A percentile compares a stretch with the other conserved stretches of the same genome.
Conservation (phyloP, 2,797 vertebrate species). For the Phylloscopus collybita region DNA sequence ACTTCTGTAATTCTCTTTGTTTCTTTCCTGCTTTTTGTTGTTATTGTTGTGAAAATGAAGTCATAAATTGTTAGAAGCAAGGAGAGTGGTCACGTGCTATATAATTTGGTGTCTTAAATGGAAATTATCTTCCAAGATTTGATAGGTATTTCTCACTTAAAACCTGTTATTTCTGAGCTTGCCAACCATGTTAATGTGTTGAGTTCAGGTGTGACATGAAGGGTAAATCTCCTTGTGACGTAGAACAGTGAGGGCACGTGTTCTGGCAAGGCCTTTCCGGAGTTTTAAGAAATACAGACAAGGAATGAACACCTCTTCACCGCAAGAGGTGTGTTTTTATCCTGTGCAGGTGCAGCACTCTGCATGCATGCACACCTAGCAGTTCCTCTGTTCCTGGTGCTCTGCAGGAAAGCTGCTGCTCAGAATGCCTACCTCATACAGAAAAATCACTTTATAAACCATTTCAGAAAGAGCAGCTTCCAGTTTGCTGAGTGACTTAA, state of each 20-base stretch:
- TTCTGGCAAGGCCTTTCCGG: neutral
- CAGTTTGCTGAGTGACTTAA: neutral
- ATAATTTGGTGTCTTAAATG: neutral
- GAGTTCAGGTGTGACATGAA: neutral
- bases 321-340: neutral
- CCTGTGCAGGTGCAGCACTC: slow-evolving; percentile 1
- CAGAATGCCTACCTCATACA: neutral
- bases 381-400: neutral
- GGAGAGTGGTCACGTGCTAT: rapidly evolving
- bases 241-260: neutral
- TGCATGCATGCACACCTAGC: neutral
- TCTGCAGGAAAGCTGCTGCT: neutral
- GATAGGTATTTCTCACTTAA: neutral
- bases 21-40: neutral
- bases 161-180: neutral
- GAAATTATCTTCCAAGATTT: neutral
- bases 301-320: neutral
- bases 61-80: neutral
- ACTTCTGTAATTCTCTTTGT: neutral
- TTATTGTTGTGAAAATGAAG: neutral
- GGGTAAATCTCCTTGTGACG: neutral
- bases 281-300: neutral
- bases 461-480: neutral
- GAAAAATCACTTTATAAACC: neutral
- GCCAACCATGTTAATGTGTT: neutral